Evolutionary conservation across 2,113 vertebrate genomes (phyloP).

Genomic region (Vimba vimba): DNA sequence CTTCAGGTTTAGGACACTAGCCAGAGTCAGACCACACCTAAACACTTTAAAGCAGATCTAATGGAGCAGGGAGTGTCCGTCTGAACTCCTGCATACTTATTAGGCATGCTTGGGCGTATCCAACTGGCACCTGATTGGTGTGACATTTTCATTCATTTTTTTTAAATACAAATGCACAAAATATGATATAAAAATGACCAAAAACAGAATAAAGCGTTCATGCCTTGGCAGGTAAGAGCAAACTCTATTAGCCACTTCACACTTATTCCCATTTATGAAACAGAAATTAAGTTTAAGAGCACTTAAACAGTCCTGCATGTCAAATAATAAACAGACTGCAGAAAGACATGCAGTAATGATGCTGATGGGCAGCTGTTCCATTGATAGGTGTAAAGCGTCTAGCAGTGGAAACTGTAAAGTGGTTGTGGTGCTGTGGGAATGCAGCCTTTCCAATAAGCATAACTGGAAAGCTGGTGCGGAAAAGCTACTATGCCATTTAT

Average conservation of each 20-base stretch:
- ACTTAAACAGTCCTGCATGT: neutral
- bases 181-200: neutral
- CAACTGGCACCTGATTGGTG: neutral
- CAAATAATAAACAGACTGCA: neutral
- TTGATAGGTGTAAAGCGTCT: constrained; percentile 20
- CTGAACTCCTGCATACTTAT: constrained; percentile 24
- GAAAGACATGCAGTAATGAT: neutral
- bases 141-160: neutral
- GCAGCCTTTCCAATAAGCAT: constrained; percentile 16
- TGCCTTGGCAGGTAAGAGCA: constrained; percentile 64
- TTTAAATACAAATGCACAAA: neutral
- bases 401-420: constrained; percentile 27
- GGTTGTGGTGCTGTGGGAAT: constrained; percentile 10
- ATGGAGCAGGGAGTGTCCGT: constrained; percentile 13
- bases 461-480: constrained; percentile 11
- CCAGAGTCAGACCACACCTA: constrained; percentile 43
- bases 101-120: neutral
- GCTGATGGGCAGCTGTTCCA: neutral
- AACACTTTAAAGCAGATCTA: constrained; percentile 14
- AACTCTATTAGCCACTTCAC: constrained; percentile 50
- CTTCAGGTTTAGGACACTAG: constrained; percentile 23
- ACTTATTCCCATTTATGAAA: constrained; percentile 65
- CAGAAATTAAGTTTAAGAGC: neutral
- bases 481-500: neutral
- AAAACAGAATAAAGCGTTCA: constrained; percentile 8